Evolutionary conservation across 1,140 invertebrate species (phyloP).

Genomic region (Subanguina moxae): DNA sequence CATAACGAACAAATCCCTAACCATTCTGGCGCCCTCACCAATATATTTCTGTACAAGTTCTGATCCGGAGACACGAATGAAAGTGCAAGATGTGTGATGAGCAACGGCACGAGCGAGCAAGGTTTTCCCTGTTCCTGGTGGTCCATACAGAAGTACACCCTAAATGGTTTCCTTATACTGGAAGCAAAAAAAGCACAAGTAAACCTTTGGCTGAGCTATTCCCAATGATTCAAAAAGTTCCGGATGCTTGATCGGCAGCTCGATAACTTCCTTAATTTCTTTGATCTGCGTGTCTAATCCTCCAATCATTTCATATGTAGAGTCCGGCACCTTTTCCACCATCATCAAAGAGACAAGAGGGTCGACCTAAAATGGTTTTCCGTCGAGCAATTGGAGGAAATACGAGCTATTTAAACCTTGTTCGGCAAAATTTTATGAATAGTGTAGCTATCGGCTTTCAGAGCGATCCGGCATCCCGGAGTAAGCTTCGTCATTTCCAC

Average conservation of each 20-base stretch:
- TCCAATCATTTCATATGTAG: constrained; percentile 98
- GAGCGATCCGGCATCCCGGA: constrained; percentile 90
- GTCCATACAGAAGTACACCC: constrained; percentile 93
- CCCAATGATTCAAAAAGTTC: constrained; percentile 97
- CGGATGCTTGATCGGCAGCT: constrained; percentile 97
- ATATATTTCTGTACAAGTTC: constrained; percentile 99
- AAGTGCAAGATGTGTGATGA: constrained; percentile 98
- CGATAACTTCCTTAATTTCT: constrained; percentile 99
- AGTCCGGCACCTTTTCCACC: constrained; percentile 99
- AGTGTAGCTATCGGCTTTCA: constrained; percentile 96
- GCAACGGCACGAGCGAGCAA: constrained; percentile 93
- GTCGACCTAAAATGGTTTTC: constrained; percentile 72
- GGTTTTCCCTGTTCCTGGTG: constrained; percentile 93
- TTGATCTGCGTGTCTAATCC: constrained; percentile 99
- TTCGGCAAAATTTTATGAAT: constrained; percentile 98
- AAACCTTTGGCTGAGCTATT: constrained; percentile 90
- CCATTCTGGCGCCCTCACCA: constrained; percentile 98
- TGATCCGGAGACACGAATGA: constrained; percentile 96
- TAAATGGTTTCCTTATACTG: too few species aligned
- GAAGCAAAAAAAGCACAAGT: constrained; percentile 22
- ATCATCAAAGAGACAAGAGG: constrained; percentile 98
- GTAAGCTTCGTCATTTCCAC: constrained; percentile 98
- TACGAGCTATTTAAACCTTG: constrained; percentile 67
- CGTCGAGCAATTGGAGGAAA: too few species aligned
- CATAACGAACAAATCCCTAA: constrained; percentile 98